phyloP scores from a whole-genome alignment of 2,888 invertebrate genomes.

The Xestoiulus laeticollis region DNA sequence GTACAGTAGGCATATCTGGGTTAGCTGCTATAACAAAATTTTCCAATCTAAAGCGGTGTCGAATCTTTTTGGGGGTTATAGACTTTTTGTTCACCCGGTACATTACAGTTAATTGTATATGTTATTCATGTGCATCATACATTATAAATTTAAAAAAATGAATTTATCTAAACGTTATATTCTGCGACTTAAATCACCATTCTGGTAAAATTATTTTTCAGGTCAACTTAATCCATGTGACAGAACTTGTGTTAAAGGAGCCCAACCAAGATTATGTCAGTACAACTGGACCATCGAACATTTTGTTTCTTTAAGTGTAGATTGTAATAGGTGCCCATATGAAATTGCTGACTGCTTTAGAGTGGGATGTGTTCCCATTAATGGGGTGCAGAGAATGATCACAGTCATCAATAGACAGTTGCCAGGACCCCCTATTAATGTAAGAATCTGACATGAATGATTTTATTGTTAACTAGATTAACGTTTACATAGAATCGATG shows the following conservation, averaged over 20 bases:
- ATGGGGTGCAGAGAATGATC: conserved; percentile 79
- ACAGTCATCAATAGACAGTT: conserved; percentile 84
- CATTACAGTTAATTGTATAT: too few species aligned
- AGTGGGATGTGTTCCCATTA: conserved; percentile 83
- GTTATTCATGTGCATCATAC: too few species aligned
- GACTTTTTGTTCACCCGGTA: too few species aligned
- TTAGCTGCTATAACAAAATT: too few species aligned
- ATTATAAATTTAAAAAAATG: too few species aligned
- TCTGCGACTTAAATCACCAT: too few species aligned
- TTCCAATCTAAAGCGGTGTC: too few species aligned
- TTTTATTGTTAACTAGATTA: too few species aligned
- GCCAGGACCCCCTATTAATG: conserved; percentile 87
- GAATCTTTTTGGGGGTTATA: too few species aligned
- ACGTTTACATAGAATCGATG: too few species aligned
- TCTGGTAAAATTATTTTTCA: not conserved
- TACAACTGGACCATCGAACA: conserved; percentile 80
- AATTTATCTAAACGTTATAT: too few species aligned
- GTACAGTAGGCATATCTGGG: too few species aligned
- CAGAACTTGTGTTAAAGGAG: conserved; percentile 30
- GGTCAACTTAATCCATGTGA: conserved; percentile 14
- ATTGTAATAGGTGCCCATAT: conserved; percentile 83
- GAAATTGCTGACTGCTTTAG: conserved; percentile 78
- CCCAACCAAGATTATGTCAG: conserved; percentile 67
- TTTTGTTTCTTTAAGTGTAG: conserved; percentile 85
- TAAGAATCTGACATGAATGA: conserved; percentile 60